Percentiles rank a stretch among this genome's conserved stretches.
These are phyloP conservation scores for Strongylocentrotus purpuratus DNA, from an alignment of 35 echinoderm and acorn worm species.

Conservation along the genomic window DNA sequence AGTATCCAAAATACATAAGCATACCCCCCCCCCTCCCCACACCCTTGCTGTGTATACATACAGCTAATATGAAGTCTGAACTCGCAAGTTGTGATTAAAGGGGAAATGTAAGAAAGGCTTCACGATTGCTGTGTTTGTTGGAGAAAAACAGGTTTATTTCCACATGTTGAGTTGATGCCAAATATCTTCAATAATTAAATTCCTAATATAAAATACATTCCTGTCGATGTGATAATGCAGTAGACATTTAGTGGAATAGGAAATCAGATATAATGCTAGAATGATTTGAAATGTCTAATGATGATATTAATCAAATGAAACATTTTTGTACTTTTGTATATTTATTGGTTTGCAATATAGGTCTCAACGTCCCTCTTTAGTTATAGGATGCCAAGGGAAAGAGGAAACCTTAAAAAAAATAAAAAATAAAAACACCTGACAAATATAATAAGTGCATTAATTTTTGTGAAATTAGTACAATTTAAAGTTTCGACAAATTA, in stretches of 20 bases:
- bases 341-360: not conserved
- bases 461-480: too few relatives aligned
- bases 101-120: not conserved
- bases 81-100: not conserved
- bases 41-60: not conserved
- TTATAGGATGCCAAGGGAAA: not conserved
- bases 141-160: not conserved
- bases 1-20: too few relatives aligned
- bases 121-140: not conserved
- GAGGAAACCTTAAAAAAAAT: not conserved
- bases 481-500: too few relatives aligned
- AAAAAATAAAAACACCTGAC: not conserved
- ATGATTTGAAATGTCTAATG: not conserved
- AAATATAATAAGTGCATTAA: too few relatives aligned
- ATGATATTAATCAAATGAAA: too few relatives aligned
- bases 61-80: not conserved
- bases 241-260: not conserved
- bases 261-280: not conserved
- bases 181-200: not conserved
- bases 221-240: not conserved
- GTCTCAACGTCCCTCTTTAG: not conserved
- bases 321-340: not conserved
- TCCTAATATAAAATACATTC: not conserved
- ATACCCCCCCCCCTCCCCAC: not conserved
- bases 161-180: not conserved